These are phyloP conservation scores for Antheraea pernyi DNA, from an alignment of 1,140 invertebrate genomes.

Conservation along the genomic window DNA sequence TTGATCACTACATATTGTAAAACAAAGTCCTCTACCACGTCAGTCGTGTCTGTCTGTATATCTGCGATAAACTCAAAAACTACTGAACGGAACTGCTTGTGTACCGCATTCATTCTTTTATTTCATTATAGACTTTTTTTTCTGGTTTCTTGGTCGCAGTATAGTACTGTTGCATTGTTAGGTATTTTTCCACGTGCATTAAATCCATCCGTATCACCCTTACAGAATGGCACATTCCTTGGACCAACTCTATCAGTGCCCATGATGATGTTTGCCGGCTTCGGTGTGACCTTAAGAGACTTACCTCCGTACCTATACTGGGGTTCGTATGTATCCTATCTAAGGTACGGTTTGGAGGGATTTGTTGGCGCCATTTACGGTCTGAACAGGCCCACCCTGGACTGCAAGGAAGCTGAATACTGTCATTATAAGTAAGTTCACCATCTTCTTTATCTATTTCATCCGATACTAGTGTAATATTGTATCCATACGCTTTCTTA, in stretches of 20 bases:
- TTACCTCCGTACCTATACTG: conserved; percentile 90
- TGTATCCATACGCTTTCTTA: too few relatives aligned
- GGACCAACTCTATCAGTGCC: conserved; percentile 89
- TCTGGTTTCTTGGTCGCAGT: too few relatives aligned
- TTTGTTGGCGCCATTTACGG: conserved; percentile 91
- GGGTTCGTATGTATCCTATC: conserved; percentile 93
- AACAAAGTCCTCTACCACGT: too few relatives aligned
- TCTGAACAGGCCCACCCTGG: conserved; percentile 82
- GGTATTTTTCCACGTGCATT: too few relatives aligned
- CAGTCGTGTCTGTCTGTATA: too few relatives aligned
- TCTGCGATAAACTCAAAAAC: too few relatives aligned
- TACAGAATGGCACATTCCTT: conserved; percentile 89
- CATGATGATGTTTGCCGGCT: conserved; percentile 94
- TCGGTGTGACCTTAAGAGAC: conserved; percentile 88
- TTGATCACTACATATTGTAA: too few relatives aligned
- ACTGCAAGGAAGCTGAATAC: conserved; percentile 82
- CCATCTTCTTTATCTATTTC: neutral
- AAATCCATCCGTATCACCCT: conserved; percentile 2
- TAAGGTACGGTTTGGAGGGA: conserved; percentile 94
- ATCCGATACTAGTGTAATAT: too few relatives aligned
- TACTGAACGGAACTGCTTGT: neutral
- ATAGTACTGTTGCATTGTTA: too few relatives aligned
- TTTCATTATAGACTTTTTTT: too few relatives aligned
- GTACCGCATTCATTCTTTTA: too few relatives aligned
- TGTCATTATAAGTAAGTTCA: conserved; percentile 85